Evolutionary conservation across 2,113 vertebrate species (phyloP), one percentile per base, ranked within the genome.

Genomic region (Cavia aperea): DNA sequence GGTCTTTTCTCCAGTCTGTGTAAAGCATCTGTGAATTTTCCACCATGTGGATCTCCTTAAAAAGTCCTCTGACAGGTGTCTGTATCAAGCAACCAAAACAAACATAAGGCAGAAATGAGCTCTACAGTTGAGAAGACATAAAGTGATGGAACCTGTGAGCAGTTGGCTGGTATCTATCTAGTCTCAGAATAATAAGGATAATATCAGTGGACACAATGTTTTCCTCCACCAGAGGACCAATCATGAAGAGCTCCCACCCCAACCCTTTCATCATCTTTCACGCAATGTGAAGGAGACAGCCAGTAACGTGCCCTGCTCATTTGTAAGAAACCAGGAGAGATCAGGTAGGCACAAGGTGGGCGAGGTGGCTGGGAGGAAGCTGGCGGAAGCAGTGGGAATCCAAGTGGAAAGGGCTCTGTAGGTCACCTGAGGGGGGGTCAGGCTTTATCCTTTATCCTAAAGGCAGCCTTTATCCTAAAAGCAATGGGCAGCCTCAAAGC

Each of bases 321-420:
- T 39, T 36, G 4, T 63, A 33, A 93, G 63, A 70, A 75, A 46
- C 49, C 11, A 12, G 75, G 33, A 51, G 86, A 36, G 65, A 10
- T 23, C 29, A 16, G 58, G 36, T 31, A 68, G 60, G 54, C 8
- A 2, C 24, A 36, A 9, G 18, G 16, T 15, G 24, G 16, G 1
- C 0, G 4, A 6, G 21, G 0, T 7, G 65, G 3, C 2, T 56
- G 54, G 60, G 23, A 43, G 77, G 39, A 10, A 4, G 46, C 13
- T 43, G 36, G 82, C 24, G 75, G 62, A 43, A 16, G 19, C 0
- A 33, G 18, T 0, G 1, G 39, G 46, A 23, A 16, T 19, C 54
- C 1, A 6, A 29, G 4, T 7, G 26, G 36, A 12, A 81, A 81
- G 72, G 4, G 16, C 6, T n/a, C 63, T 39, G 60, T 29, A 36